Percentiles rank a stretch among this genome's conserved stretches.
Conservation (phyloP, 1,140 invertebrate genomes). For the Parasteatoda tepidariorum region DNA sequence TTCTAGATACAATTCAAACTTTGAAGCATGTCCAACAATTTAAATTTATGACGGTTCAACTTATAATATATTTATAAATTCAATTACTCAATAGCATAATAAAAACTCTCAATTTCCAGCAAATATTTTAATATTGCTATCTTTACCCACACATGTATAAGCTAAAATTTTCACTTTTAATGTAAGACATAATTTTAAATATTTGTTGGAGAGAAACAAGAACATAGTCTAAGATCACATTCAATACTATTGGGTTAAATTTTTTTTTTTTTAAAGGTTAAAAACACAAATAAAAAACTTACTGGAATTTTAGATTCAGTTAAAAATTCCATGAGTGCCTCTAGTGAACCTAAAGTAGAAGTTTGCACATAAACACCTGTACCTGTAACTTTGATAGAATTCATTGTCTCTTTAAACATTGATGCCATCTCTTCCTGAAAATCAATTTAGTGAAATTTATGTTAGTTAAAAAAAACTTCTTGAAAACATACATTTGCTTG, state of each 20-base stretch:
- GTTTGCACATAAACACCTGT: constrained; percentile 98
- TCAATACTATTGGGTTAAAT: neutral
- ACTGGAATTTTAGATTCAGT: constrained; percentile 93
- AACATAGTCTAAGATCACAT: neutral
- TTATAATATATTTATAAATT: no score
- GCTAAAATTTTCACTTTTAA: no score
- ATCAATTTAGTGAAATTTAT: neutral
- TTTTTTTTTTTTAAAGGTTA: neutral
- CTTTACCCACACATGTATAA: no score
- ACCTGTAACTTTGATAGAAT: constrained; percentile 88
- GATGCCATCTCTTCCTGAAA: constrained; percentile 78
- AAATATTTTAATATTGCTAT: no score
- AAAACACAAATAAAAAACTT: constrained; percentile 63
- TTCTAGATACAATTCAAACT: no score
- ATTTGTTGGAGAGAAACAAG: neutral
- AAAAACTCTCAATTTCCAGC: no score
- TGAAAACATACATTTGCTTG: neutral
- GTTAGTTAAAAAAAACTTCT: neutral
- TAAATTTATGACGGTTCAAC: no score
- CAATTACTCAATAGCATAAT: no score
- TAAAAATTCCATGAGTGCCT: constrained; percentile 96
- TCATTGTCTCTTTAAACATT: constrained; percentile 88
- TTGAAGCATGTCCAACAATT: no score
- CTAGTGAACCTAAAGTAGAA: constrained; percentile 96
- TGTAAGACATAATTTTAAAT: constrained; percentile 1